phyloP scores from a whole-genome alignment of 2,888 invertebrate genomes.

The Scotopteryx bipunctaria region DNA sequence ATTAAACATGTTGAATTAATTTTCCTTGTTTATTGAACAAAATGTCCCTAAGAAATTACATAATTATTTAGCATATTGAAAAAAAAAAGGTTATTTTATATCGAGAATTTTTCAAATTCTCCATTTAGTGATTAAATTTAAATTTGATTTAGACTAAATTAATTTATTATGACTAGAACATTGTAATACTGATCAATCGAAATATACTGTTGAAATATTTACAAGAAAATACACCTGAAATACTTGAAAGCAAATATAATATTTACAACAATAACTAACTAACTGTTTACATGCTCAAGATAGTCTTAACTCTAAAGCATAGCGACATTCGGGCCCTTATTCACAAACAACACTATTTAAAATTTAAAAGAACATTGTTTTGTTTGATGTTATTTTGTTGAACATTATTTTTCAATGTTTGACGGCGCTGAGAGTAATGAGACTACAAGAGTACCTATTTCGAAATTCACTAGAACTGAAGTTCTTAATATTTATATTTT shows the following conservation, averaged over 20 bases:
- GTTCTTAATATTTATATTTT: no score
- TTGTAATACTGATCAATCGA: constrained; percentile 30
- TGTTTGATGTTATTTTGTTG: no score
- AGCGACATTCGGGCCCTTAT: neutral
- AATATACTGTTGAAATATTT: constrained; percentile 2
- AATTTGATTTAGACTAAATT: neutral
- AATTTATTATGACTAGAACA: constrained; percentile 35
- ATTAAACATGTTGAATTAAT: neutral
- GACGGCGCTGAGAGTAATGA: neutral
- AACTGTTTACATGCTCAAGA: neutral
- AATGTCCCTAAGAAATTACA: neutral
- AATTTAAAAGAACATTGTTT: no score
- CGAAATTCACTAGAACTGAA: no score
- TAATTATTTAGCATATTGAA: neutral
- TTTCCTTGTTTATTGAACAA: neutral
- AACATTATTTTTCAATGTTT: no score
- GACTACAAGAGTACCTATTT: no score
- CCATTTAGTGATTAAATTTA: neutral
- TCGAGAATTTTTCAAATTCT: constrained; percentile 26
- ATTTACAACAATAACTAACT: neutral
- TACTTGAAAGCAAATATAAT: neutral
- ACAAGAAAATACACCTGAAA: neutral
- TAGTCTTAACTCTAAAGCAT: neutral
- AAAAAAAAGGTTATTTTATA: neutral
- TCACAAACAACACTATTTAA: no score